Evolutionary conservation across 2,797 vertebrate species (phyloP).

Genomic region (Coregonus ussuriensis): DNA sequence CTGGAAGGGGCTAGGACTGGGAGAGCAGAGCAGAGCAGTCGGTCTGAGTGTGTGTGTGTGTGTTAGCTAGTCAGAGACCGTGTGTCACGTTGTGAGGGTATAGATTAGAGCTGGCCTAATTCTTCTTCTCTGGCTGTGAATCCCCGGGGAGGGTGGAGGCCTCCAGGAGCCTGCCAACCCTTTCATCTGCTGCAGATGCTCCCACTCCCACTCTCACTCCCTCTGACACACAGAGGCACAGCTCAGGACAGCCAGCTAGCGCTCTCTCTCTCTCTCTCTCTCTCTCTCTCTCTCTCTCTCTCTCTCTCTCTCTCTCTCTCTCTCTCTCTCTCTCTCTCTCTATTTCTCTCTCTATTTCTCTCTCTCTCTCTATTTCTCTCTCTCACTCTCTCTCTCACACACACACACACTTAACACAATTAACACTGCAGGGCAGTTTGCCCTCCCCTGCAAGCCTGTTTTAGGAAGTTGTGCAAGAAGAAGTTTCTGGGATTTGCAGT

Average conservation of each 20-base stretch:
- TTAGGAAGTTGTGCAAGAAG: too few relatives aligned
- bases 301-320: neutral
- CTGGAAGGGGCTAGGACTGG: neutral
- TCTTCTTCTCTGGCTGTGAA: conserved; percentile 34
- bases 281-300: neutral
- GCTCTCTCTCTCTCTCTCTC: too few relatives aligned
- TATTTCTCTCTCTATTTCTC: too few relatives aligned
- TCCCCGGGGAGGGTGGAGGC: conserved; percentile 46
- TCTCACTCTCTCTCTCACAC: neutral
- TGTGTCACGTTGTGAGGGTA: conserved; percentile 42
- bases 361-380: neutral
- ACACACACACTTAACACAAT: too few relatives aligned
- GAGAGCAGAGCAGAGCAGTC: neutral
- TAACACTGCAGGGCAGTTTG: too few relatives aligned
- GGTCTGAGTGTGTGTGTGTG: neutral
- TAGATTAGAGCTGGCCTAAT: conserved; percentile 57
- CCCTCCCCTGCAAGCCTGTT: too few relatives aligned
- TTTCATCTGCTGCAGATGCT: conserved; percentile 61
- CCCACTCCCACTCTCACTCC: neutral
- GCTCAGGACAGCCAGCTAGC: neutral
- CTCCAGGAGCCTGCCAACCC: conserved; percentile 43
- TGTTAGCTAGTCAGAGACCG: conserved; percentile 12
- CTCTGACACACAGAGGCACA: neutral
- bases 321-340: too few relatives aligned
- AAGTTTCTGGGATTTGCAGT: too few relatives aligned